A percentile compares a stretch with the other conserved stretches of the same genome.
Evolutionary conservation across 1,140 invertebrate genomes (phyloP).

Genomic region (Hypsibius dujardini): DNA sequence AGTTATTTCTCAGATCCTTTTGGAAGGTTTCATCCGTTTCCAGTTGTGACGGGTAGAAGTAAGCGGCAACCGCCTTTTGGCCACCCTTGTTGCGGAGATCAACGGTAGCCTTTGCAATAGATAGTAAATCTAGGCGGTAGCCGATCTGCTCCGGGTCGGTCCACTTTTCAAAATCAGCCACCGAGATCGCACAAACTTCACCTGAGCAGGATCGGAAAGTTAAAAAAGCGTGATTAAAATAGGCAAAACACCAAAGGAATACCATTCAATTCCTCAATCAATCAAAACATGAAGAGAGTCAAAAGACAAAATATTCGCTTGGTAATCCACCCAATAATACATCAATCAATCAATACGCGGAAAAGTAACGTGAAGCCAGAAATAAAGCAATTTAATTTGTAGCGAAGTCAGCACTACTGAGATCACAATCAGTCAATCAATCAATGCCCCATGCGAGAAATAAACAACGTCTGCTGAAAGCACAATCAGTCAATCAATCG

Average conservation of each 20-base stretch:
- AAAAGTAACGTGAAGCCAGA: too few species aligned
- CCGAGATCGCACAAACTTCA: not conserved
- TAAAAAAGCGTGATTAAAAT: too few species aligned
- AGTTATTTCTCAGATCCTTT: not conserved
- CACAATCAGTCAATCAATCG: not conserved
- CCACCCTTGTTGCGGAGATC: not conserved
- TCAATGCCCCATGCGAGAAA: too few species aligned
- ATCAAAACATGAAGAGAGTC: too few species aligned
- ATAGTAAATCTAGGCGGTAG: not conserved
- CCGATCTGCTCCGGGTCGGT: not conserved
- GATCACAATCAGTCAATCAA: too few species aligned
- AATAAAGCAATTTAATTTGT: not conserved
- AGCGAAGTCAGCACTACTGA: not conserved
- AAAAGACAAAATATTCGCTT: too few species aligned
- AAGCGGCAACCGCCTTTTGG: not conserved
- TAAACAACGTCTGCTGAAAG: too few species aligned
- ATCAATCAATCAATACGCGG: too few species aligned
- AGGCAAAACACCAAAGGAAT: too few species aligned
- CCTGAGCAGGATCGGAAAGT: too few species aligned
- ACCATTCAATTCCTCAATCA: not conserved
- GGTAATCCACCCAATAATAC: too few species aligned
- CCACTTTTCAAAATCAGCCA: not conserved
- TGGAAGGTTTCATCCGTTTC: not conserved
- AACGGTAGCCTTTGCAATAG: not conserved
- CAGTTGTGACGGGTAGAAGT: slow-evolving; percentile 6